Evolutionary conservation across 1,140 invertebrate genomes (phyloP).

Genomic region (Helicoverpa zea): DNA sequence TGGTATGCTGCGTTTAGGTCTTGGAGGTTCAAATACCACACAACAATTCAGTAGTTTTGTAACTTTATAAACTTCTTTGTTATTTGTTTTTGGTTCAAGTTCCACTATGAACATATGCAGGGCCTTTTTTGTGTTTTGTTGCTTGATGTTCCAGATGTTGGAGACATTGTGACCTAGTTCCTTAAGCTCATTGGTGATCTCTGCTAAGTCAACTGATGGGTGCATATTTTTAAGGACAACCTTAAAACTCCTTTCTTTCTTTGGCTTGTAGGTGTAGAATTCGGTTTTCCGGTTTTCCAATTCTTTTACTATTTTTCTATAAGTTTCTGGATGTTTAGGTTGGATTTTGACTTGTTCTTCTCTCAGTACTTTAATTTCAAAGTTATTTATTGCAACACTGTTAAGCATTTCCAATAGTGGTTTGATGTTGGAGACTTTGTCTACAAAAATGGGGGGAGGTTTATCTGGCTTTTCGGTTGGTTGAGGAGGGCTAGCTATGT

Average conservation of each 20-base stretch:
- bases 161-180: constrained; percentile 42
- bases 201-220: constrained; percentile 49
- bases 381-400: neutral
- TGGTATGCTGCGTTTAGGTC: constrained; percentile 58
- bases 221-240: constrained; percentile 59
- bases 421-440: constrained; percentile 32
- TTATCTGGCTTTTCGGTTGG: constrained; percentile 11
- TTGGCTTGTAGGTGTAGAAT: constrained; percentile 56
- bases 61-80: constrained; percentile 55
- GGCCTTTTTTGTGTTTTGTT: constrained; percentile 51
- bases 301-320: constrained; percentile 16
- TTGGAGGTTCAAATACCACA: constrained; percentile 58
- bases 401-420: constrained; percentile 24
- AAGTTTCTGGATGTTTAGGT: constrained; percentile 26
- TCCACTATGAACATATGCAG: constrained; percentile 54
- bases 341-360: constrained; percentile 44
- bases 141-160: constrained; percentile 59
- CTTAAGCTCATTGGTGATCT: constrained; percentile 41
- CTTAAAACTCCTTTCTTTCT: constrained; percentile 53
- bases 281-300: constrained; percentile 15
- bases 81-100: constrained; percentile 50
- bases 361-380: constrained; percentile 34
- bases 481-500: too few species aligned
- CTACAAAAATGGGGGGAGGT: constrained; percentile 35
- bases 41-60: constrained; percentile 51